Evolutionary conservation across 2,888 invertebrate species (phyloP).

Genomic region (Microchrysa polita): DNA sequence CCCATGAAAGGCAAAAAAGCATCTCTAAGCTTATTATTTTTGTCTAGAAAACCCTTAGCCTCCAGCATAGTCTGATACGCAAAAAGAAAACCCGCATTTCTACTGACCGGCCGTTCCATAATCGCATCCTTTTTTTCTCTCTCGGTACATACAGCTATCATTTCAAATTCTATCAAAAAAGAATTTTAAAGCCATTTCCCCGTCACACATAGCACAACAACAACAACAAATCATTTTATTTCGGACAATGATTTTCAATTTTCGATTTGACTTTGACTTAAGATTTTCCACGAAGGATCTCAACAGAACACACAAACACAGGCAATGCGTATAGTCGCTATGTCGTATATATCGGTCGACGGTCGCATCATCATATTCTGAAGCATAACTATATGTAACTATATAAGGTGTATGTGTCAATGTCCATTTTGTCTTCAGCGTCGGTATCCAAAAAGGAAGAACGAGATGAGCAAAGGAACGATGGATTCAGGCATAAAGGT

Average conservation of each 20-base stretch:
- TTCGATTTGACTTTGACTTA: background rate
- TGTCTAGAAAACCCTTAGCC: background rate
- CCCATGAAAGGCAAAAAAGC: too few relatives aligned
- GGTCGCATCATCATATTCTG: background rate
- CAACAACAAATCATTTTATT: constrained; percentile 3
- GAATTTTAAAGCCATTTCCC: background rate
- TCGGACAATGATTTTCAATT: constrained; percentile 14
- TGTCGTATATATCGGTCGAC: background rate
- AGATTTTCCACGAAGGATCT: background rate
- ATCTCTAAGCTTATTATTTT: too few relatives aligned
- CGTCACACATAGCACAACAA: background rate
- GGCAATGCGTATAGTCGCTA: too few relatives aligned
- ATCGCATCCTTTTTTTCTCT: background rate
- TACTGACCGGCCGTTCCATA: background rate
- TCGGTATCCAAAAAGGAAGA: too few relatives aligned
- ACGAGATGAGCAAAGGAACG: too few relatives aligned
- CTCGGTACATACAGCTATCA: background rate
- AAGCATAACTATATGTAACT: too few relatives aligned
- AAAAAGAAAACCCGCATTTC: too few relatives aligned
- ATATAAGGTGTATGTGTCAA: background rate
- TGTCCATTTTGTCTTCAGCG: too few relatives aligned
- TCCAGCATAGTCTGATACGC: background rate
- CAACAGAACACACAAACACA: too few relatives aligned
- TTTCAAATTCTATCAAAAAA: background rate
- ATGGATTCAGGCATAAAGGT: background rate